Base-by-base conservation (phyloP, 2,888 invertebrate species). In the Liodrosophila aerea region DNA sequence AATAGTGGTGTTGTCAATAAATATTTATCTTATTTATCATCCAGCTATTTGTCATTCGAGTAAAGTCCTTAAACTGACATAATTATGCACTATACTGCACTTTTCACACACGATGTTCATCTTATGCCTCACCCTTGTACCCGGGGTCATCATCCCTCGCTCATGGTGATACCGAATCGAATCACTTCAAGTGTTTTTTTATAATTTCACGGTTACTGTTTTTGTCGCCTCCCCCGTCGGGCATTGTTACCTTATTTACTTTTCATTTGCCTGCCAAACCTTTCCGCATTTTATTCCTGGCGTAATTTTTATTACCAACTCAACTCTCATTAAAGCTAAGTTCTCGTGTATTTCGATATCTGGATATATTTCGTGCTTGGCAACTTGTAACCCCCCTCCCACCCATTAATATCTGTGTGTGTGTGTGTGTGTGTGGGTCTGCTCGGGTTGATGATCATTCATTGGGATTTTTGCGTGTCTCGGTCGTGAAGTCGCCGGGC, bases 111-210 rank as follows among this genome's bases (percentile, higher is more conserved):
- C 66, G 63, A 58, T 70, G 69, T 57, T 69, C 61, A 61, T 47
- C 69, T 53, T 4, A 43, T 29, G 37, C 13, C 40, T 4, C 11
- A 15, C 5, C 4, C 16, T 15, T 33, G 49, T 22, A 7, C 29
- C 7, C 12, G 54, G 27, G 8, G 12, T n/a, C 1, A 41, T 13
- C 18, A 43, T 34, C 66, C 57, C 70, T 54, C 61, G 31, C 29
- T 51, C 13, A 5, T 4, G 27, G 46, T 40, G 37, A 53, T 50
- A 62, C 71, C 82, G 61, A 64, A 77, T 60, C 87, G 85, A 87
- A 87, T 87, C 85, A 73, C 66, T 62, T 81, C 85, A 76, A 87
- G 76, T 85, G 84, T 84, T 82, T 76, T 51, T 82, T 81, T 77
- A 49, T 76, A 85, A 86, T 87, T 87, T 87, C 76, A 87, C 82